Evolutionary conservation across 2,797 vertebrate genomes (phyloP).

Genomic region (Phataginus tetradactyla): DNA sequence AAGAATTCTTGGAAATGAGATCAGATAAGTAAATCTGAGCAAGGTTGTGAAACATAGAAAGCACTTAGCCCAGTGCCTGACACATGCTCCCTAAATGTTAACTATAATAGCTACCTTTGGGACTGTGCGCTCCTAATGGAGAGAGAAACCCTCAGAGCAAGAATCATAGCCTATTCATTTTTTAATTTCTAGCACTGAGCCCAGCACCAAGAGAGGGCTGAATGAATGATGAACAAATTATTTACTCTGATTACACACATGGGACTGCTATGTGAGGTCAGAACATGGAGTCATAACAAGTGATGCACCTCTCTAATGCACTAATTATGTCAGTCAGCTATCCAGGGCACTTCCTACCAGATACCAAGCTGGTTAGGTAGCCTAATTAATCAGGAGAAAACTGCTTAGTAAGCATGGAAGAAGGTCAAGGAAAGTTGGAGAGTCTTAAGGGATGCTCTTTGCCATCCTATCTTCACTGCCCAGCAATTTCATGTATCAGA

Average conservation of each 20-base stretch:
- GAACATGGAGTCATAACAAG: constrained; percentile 39
- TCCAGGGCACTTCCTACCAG: constrained; percentile 23
- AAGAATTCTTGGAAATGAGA: neutral
- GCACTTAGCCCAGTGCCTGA: neutral
- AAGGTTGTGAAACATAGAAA: neutral
- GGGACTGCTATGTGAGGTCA: constrained; percentile 33
- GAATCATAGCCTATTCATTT: neutral
- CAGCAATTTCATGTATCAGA: neutral
- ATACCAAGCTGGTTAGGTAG: constrained; percentile 41
- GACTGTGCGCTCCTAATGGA: neutral
- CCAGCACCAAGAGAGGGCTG: neutral
- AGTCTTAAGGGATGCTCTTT: neutral
- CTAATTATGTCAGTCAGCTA: constrained; percentile 47
- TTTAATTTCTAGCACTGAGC: neutral
- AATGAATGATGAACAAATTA: constrained; percentile 42
- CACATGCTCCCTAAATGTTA: neutral
- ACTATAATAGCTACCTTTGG: neutral
- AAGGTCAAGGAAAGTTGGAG: constrained; percentile 32
- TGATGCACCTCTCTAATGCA: constrained; percentile 41
- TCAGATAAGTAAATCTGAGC: neutral
- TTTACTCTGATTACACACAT: constrained; percentile 8
- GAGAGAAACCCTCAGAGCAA: neutral
- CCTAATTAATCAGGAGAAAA: constrained; percentile 60
- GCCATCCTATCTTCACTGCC: neutral
- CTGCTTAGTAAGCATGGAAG: neutral